These are phyloP conservation scores for Chironomus riparius DNA, from an alignment of 2,888 invertebrate genomes.

Conservation along the genomic window DNA sequence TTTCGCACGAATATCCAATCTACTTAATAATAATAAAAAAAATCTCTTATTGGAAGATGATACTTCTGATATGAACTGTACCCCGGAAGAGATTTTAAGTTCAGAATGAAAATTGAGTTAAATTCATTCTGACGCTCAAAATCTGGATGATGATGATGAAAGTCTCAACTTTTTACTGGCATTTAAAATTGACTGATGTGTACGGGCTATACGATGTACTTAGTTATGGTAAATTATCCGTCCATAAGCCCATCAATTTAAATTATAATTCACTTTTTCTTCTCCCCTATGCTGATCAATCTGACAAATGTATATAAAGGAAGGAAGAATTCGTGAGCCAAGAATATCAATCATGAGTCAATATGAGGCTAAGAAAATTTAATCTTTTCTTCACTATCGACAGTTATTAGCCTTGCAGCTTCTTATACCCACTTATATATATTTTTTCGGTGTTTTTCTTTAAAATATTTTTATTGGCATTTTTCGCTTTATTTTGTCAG, in stretches of 20 bases:
- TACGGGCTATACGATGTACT: background rate
- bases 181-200: background rate
- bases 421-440: too few species aligned
- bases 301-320: background rate
- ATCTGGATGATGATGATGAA: conserved; percentile 24
- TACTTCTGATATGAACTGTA: background rate
- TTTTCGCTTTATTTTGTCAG: too few species aligned
- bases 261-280: background rate
- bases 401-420: background rate
- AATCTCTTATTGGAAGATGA: background rate
- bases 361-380: background rate
- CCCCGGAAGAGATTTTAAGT: conserved; percentile 3
- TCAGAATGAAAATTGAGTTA: background rate
- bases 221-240: conserved; percentile 14
- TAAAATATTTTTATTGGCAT: too few species aligned
- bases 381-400: background rate
- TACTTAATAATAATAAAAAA: too few species aligned
- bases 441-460: too few species aligned
- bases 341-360: background rate
- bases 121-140: background rate
- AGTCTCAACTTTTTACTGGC: background rate
- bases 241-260: conserved; percentile 18
- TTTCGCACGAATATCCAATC: too few species aligned
- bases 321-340: background rate
- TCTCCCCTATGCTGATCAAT: background rate